Evolutionary conservation across 92 coral and sea anemone genomes (phyloP).

Genomic region (Porites evermanni): DNA sequence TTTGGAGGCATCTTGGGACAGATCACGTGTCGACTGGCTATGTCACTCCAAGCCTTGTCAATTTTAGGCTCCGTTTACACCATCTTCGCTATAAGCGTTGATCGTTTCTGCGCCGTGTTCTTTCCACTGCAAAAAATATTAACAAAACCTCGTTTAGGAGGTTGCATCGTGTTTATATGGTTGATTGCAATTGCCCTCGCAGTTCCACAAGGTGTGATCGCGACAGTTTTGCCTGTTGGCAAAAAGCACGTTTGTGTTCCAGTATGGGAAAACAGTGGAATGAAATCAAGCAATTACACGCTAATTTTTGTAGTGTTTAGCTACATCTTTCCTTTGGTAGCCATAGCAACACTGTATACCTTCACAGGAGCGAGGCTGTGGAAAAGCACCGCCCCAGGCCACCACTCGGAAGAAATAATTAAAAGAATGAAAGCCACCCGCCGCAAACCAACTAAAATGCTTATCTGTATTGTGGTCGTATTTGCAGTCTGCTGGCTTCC

Average conservation of each 20-base stretch:
- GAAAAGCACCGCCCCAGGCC: constrained; percentile 72
- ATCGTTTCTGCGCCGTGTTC: constrained; percentile 75
- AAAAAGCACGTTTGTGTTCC: constrained; percentile 49
- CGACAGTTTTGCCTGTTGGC: constrained; percentile 41
- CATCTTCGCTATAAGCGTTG: constrained; percentile 71
- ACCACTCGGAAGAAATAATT: constrained; percentile 40
- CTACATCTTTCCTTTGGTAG: constrained; percentile 63
- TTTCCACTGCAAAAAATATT: constrained; percentile 62
- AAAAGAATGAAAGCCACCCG: constrained; percentile 55
- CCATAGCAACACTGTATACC: constrained; percentile 61
- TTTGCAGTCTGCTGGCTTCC: constrained; percentile 93
- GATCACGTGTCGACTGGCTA: constrained; percentile 62
- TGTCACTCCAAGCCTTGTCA: constrained; percentile 66
- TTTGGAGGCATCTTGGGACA: constrained; percentile 78
- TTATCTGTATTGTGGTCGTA: constrained; percentile 67
- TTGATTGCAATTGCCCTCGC: constrained; percentile 56
- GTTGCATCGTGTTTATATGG: constrained; percentile 63
- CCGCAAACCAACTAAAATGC: constrained; percentile 84
- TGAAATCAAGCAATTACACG: constrained; percentile 59
- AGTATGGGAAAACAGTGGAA: constrained; percentile 54
- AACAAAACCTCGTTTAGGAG: constrained; percentile 32
- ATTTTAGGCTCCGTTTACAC: constrained; percentile 72
- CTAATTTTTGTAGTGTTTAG: constrained; percentile 53
- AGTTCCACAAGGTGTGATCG: constrained; percentile 63
- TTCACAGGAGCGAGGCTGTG: constrained; percentile 71